A percentile compares a stretch with the other conserved stretches of the same genome.
phyloP scores from a whole-genome alignment of 2,113 vertebrate species.

The Rhodinocichla rosea region DNA sequence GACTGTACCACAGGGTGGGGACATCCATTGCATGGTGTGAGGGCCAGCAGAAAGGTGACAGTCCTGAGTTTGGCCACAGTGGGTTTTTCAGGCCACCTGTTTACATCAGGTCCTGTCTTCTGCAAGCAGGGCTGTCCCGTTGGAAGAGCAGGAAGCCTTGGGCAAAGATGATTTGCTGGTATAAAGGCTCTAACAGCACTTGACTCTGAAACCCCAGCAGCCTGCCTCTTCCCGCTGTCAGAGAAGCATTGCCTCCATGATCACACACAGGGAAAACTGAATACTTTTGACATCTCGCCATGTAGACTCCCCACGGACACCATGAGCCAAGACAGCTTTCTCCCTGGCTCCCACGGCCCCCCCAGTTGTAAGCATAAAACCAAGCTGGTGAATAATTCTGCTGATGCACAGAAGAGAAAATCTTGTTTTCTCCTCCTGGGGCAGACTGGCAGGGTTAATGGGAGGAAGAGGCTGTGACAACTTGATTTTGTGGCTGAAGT shows the following conservation, averaged over 20 bases:
- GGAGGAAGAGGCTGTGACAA: constrained; percentile 45
- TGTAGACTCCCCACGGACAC: constrained; percentile 1
- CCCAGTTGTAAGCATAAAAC: background rate
- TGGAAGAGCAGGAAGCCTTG: background rate
- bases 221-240: background rate
- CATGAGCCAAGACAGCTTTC: background rate
- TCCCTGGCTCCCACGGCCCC: background rate
- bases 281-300: background rate
- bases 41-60: background rate
- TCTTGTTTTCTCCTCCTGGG: constrained; percentile 34
- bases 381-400: constrained; percentile 52
- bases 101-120: background rate
- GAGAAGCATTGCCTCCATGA: background rate
- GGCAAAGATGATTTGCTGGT: background rate
- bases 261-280: background rate
- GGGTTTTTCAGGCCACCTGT: background rate
- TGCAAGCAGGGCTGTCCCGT: background rate
- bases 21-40: fast-evolving
- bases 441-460: constrained; percentile 22
- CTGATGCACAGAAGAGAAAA: constrained; percentile 50
- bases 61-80: background rate
- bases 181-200: background rate
- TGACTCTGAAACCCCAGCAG: background rate
- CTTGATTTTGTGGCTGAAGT: constrained; percentile 53
- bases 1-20: fast-evolving